Evolutionary conservation across 2,797 vertebrate species (phyloP).

Genomic region (Tragopan temminckii): DNA sequence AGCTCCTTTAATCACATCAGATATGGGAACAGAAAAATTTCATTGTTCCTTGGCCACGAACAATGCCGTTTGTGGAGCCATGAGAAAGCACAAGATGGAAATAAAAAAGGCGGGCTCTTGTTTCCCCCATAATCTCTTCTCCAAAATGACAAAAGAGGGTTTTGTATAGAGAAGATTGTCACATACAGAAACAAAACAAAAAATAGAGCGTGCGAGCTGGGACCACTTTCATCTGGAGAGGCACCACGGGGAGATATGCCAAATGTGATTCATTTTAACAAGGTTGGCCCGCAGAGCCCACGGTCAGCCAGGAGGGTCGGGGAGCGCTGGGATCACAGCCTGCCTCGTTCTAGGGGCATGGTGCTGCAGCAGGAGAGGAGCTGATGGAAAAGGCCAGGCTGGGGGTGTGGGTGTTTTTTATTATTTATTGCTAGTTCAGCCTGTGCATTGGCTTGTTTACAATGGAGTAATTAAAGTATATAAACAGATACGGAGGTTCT

Average conservation of each 20-base stretch:
- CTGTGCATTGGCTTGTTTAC: background rate
- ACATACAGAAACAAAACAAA: constrained; percentile 75
- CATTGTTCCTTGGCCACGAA: constrained; percentile 69
- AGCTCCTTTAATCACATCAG: constrained; percentile 74
- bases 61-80: constrained; percentile 64
- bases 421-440: background rate
- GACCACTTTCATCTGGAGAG: constrained; percentile 75
- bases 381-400: background rate
- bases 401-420: background rate
- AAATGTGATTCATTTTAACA: constrained; percentile 76
- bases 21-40: constrained; percentile 72
- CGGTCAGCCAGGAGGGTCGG: background rate
- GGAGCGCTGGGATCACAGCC: background rate
- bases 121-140: constrained; percentile 73
- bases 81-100: constrained; percentile 68
- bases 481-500: constrained; percentile 4
- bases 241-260: constrained; percentile 76
- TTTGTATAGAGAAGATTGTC: constrained; percentile 76
- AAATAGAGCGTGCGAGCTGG: constrained; percentile 69
- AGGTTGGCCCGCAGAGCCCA: constrained; percentile 66
- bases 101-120: constrained; percentile 68
- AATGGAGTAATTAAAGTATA: background rate
- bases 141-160: constrained; percentile 74
- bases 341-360: background rate
- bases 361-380: background rate